Percentiles rank a stretch among this genome's conserved stretches.
phyloP scores from a whole-genome alignment of 2,113 vertebrate genomes.

The Rhizomys pruinosus region DNA sequence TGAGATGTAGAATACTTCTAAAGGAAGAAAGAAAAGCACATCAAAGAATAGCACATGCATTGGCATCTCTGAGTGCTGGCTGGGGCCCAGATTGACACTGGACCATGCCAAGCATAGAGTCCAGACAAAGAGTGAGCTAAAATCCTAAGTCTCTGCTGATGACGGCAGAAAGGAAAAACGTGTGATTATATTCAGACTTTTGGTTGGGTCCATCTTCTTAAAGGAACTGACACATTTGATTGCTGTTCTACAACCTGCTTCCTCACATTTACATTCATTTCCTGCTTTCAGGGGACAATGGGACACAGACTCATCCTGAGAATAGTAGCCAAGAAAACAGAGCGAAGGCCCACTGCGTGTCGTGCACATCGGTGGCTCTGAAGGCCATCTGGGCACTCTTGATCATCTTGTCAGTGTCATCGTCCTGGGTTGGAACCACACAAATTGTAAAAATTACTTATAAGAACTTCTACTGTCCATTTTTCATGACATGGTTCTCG shows the following conservation, averaged over 20 bases:
- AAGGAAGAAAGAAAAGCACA: neutral
- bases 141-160: neutral
- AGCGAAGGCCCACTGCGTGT: constrained; percentile 92
- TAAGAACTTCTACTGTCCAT: constrained; percentile 98
- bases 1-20: neutral
- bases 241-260: constrained; percentile 26
- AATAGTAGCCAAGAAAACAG: constrained; percentile 85
- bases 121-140: neutral
- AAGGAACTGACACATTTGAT: neutral
- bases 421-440: constrained; percentile 98
- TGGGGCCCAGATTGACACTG: neutral
- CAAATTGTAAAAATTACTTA: constrained; percentile 98
- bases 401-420: constrained; percentile 95
- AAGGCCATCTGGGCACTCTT: constrained; percentile 96
- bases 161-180: neutral
- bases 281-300: constrained; percentile 92
- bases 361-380: constrained; percentile 89
- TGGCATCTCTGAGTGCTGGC: neutral
- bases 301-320: constrained; percentile 88
- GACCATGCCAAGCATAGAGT: neutral
- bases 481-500: constrained; percentile 99
- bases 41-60: neutral
- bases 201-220: neutral
- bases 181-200: neutral
- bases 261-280: constrained; percentile 46